Evolutionary conservation across 2,113 vertebrate species (phyloP).

Genomic region (Eidolon helvum): DNA sequence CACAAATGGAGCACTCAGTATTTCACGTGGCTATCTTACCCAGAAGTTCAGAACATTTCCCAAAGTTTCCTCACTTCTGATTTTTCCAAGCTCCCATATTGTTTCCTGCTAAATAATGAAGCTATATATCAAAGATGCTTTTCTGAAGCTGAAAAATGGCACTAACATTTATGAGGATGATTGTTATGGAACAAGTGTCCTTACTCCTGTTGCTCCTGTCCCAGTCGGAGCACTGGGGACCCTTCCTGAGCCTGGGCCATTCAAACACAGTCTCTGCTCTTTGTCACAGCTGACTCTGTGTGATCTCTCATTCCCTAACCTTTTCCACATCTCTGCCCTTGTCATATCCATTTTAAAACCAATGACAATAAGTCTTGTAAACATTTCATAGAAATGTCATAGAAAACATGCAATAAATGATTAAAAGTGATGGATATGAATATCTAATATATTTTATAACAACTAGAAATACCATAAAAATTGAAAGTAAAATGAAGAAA

Average conservation of each 20-base stretch:
- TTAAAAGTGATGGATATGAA: background rate
- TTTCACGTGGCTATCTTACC: background rate
- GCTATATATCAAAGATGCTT: background rate
- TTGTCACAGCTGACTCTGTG: background rate
- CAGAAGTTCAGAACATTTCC: background rate
- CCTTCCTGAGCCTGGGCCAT: background rate
- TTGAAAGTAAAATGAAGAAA: background rate
- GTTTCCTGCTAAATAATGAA: background rate
- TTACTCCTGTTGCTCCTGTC: background rate
- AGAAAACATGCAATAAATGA: background rate
- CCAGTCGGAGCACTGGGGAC: background rate
- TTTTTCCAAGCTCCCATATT: background rate
- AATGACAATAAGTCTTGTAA: background rate
- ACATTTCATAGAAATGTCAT: background rate
- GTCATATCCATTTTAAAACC: background rate
- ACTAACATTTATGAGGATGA: background rate
- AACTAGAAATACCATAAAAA: background rate
- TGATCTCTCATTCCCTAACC: background rate
- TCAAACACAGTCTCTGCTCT: background rate
- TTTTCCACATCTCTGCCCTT: background rate
- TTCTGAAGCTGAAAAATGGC: background rate
- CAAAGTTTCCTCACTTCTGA: background rate
- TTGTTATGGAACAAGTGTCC: background rate
- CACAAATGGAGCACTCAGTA: background rate
- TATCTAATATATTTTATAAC: background rate